Percentiles rank a stretch among this genome's conserved stretches.
Conservation (phyloP, 2,113 vertebrate genomes). For the Heterotis niloticus region DNA sequence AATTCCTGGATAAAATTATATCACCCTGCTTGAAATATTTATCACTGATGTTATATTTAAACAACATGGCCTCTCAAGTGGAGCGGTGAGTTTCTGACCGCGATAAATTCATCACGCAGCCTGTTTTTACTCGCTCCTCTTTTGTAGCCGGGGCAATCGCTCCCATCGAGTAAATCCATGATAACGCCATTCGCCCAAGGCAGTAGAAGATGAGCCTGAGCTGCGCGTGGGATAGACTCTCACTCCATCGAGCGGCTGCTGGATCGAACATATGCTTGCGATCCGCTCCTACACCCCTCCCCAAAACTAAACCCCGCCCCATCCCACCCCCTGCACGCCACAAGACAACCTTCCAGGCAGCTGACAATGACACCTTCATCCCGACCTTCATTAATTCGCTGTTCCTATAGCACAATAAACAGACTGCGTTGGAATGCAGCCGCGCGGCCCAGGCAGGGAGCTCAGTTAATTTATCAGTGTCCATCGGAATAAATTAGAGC, state of each 20-base stretch:
- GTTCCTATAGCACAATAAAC: slow-evolving; percentile 28
- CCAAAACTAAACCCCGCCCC: too few relatives aligned
- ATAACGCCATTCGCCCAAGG: not conserved
- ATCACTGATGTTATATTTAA: not conserved
- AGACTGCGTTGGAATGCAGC: slow-evolving; percentile 33
- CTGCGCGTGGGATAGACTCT: not conserved
- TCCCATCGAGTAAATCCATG: not conserved
- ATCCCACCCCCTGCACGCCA: not conserved
- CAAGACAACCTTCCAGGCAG: slow-evolving; percentile 22
- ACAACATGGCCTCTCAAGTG: not conserved
- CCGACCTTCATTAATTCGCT: slow-evolving; percentile 37
- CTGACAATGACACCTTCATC: slow-evolving; percentile 27
- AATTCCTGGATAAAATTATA: not conserved
- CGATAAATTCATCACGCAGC: not conserved
- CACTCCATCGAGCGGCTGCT: not conserved
- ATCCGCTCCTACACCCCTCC: too few relatives aligned
- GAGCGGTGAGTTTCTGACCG: not conserved
- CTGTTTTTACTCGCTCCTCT: not conserved
- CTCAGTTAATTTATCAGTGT: slow-evolving; percentile 36
- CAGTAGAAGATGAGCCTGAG: not conserved
- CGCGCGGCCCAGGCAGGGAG: slow-evolving; percentile 13
- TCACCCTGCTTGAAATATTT: not conserved
- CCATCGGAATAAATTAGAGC: slow-evolving; percentile 38
- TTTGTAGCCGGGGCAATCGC: not conserved
- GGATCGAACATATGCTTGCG: not conserved